These are phyloP conservation scores for Syrrhaptes paradoxus DNA, from an alignment of 2,113 vertebrate genomes.

Conservation along the genomic window DNA sequence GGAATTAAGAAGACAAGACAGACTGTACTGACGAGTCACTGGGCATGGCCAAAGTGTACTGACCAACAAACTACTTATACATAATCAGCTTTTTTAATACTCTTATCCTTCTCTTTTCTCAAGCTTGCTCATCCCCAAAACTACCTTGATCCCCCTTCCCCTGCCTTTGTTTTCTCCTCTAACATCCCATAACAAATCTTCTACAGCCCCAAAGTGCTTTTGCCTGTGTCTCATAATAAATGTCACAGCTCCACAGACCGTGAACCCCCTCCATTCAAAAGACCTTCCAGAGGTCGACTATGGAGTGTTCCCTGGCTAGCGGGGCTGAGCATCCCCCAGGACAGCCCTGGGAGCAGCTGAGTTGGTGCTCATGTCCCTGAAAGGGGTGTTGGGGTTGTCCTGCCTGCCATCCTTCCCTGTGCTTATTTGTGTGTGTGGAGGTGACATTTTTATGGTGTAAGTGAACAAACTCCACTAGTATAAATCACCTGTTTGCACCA, in stretches of 20 bases:
- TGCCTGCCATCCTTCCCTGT: not conserved
- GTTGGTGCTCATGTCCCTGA: not conserved
- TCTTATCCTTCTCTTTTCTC: not conserved
- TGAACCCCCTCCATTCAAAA: not conserved
- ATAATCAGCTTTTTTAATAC: rapidly evolving
- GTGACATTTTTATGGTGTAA: not conserved
- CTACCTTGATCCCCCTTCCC: not conserved
- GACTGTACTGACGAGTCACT: not conserved
- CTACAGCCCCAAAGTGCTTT: not conserved
- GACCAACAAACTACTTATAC: not conserved
- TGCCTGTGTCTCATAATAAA: not conserved
- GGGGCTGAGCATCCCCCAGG: not conserved
- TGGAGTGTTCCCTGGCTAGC: not conserved
- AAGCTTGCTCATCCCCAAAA: not conserved
- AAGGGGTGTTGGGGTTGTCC: not conserved
- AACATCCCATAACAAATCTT: not conserved
- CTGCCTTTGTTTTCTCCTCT: not conserved
- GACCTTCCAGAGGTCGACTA: not conserved
- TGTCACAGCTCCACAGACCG: not conserved
- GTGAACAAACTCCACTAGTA: not conserved
- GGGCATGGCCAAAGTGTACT: rapidly evolving
- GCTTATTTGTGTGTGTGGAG: not conserved
- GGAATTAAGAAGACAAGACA: not conserved
- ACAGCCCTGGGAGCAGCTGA: not conserved
- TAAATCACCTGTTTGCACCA: not conserved